Evolutionary conservation across 1,140 invertebrate species (phyloP).

Genomic region (Eupristina koningsbergeri): DNA sequence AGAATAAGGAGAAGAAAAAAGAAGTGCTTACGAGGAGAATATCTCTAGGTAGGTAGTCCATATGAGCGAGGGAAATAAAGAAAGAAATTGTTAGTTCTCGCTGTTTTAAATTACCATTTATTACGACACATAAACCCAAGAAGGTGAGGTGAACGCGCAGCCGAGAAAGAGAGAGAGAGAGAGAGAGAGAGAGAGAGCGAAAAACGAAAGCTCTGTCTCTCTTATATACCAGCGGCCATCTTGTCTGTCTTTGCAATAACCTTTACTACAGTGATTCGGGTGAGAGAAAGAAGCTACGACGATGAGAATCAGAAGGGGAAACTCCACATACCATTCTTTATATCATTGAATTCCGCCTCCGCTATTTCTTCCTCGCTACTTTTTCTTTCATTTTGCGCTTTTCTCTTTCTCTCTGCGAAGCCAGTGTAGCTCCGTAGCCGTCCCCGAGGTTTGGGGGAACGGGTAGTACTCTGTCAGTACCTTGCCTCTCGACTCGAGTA

Average conservation of each 20-base stretch:
- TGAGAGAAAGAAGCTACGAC: slow-evolving; percentile 15
- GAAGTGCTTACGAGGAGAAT: slow-evolving; percentile 18
- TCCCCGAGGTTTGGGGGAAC: slow-evolving; percentile 28
- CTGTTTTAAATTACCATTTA: slow-evolving; percentile 75
- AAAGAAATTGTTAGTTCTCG: slow-evolving; percentile 74
- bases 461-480: slow-evolving; percentile 23
- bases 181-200: slow-evolving; percentile 4
- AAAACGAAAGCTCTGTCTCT: slow-evolving; percentile 8
- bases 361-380: slow-evolving; percentile 42
- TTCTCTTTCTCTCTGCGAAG: slow-evolving; percentile 26
- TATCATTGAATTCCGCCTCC: slow-evolving; percentile 53
- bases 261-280: neutral
- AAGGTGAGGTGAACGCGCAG: slow-evolving; percentile 49
- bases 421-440: slow-evolving; percentile 49
- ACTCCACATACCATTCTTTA: slow-evolving; percentile 44
- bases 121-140: slow-evolving; percentile 72
- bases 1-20: neutral
- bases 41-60: slow-evolving; percentile 21
- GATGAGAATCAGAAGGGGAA: slow-evolving; percentile 44
- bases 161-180: slow-evolving; percentile 44
- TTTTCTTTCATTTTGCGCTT: slow-evolving; percentile 34
- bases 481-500: slow-evolving; percentile 34
- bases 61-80: slow-evolving; percentile 66
- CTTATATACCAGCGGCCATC: slow-evolving; percentile 68
- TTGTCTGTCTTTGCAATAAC: slow-evolving; percentile 62